Base-by-base conservation (phyloP, 2,797 vertebrate species). In the Ceryle rudis region DNA sequence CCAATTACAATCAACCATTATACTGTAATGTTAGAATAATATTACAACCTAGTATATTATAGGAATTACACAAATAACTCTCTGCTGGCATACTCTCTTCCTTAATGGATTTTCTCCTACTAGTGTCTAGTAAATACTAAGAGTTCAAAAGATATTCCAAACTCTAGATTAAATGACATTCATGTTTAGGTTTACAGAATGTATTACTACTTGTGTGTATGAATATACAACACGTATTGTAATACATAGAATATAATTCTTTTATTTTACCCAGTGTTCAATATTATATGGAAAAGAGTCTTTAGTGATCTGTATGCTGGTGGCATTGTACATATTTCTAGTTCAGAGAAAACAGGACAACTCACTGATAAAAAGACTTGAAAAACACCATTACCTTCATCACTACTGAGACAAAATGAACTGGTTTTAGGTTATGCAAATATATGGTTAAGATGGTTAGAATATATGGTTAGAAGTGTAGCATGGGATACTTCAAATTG, bases 1-100 rank as follows among this genome's bases (percentile, higher is more conserved):
- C 65, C 65, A 88, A 72, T 93, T 95, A 69, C 49, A 71, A 66
- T 89, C 29, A 83, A 61, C 9, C 5, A 67, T 91, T 95, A 82
- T 57, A 61, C 0, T 11, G 29, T 46, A 89, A 89, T 78, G 35
- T 87, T 87, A 42, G 55, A 87, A 49, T 67, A 70, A 64, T 67
- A 64, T 82, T 67, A 14, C 42, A 88, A 71, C 15, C 21, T 74
- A 33, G 39, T 91, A 42, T 67, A 73, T 70, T 80, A 46, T 57
- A 86, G 35, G 60, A 78, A 85, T 91, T 65, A 46, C 37, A 83
- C 29, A 91, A 91, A 77, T 71, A 83, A 74, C 19, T 61, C 60
- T 71, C 35, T 70, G 22, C 41, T 95, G 61, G n/a, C n/a, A 75
- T 64, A 74, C 70, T 54, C 16, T 62, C n/a, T 61, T 85, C 35